phyloP scores from a whole-genome alignment of 2,797 vertebrate species.

The Hydrolagus colliei region DNA sequence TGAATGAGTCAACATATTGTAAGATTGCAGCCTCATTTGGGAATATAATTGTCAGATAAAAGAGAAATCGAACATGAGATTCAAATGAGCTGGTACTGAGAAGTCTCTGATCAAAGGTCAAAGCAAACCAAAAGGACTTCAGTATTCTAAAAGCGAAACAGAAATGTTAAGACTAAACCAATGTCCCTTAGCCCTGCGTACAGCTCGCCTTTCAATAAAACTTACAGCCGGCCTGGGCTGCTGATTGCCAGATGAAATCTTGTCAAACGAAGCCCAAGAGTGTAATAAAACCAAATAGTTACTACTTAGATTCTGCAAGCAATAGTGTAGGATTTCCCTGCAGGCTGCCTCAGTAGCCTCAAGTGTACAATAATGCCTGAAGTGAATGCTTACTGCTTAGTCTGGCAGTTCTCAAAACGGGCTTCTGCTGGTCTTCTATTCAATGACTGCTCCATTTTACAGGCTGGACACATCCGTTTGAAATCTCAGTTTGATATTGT shows the following conservation, averaged over 20 bases:
- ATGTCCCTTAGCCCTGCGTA: not conserved
- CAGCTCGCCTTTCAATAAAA: not conserved
- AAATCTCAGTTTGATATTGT: not conserved
- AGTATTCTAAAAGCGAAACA: conserved; percentile 15
- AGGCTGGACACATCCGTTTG: not conserved
- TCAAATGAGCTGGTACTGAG: not conserved
- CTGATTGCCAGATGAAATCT: conserved; percentile 24
- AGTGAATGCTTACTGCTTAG: conserved; percentile 15
- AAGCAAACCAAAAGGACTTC: not conserved
- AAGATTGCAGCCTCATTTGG: not conserved
- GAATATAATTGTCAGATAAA: not conserved
- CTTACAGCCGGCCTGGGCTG: not conserved
- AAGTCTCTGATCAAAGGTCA: not conserved
- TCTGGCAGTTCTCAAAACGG: conserved; percentile 11
- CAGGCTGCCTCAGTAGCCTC: not conserved
- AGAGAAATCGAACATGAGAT: conserved; percentile 15
- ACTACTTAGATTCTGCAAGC: conserved; percentile 15
- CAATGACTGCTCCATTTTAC: not conserved
- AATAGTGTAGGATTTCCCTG: conserved; percentile 15
- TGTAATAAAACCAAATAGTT: conserved; percentile 29
- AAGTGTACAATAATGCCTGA: conserved; percentile 23
- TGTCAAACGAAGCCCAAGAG: conserved; percentile 20
- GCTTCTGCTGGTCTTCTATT: not conserved
- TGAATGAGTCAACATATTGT: not conserved
- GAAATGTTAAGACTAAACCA: conserved; percentile 6